Conservation (phyloP, 2,797 vertebrate genomes). For the Pitangus sulphuratus region DNA sequence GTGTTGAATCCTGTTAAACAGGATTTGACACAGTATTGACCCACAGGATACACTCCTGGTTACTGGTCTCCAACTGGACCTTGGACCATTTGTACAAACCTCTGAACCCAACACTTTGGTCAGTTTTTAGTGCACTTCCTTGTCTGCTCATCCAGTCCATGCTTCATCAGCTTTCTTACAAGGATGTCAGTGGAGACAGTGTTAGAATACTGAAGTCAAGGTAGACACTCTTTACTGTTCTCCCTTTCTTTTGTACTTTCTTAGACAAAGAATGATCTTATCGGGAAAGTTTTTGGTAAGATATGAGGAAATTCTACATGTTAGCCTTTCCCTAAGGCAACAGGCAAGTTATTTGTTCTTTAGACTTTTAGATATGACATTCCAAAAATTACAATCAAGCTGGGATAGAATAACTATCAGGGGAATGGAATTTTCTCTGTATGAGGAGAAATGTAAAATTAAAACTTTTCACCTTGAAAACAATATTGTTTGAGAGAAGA, state of each 20-base stretch:
- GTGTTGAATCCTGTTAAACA: not conserved
- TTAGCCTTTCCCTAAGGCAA: not conserved
- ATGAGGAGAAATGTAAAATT: not conserved
- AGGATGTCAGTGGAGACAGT: not conserved
- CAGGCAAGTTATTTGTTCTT: not conserved
- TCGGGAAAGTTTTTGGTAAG: not conserved
- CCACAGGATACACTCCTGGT: not conserved
- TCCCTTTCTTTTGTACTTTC: not conserved
- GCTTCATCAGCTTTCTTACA: not conserved
- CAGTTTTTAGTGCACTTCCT: not conserved
- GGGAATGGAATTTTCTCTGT: not conserved
- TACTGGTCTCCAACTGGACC: not conserved
- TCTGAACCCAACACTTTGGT: not conserved
- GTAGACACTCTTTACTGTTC: not conserved
- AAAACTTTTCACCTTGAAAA: not conserved
- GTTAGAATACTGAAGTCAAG: not conserved
- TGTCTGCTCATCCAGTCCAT: not conserved
- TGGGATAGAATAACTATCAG: not conserved
- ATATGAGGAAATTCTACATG: not conserved
- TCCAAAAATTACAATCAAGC: not conserved
- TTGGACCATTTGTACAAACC: not conserved
- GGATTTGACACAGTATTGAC: fast-evolving
- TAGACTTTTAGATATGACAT: not conserved
- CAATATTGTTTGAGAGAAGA: not conserved
- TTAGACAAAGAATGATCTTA: not conserved